phyloP scores from a whole-genome alignment of 1,140 invertebrate species.

The Anoplophora glabripennis region DNA sequence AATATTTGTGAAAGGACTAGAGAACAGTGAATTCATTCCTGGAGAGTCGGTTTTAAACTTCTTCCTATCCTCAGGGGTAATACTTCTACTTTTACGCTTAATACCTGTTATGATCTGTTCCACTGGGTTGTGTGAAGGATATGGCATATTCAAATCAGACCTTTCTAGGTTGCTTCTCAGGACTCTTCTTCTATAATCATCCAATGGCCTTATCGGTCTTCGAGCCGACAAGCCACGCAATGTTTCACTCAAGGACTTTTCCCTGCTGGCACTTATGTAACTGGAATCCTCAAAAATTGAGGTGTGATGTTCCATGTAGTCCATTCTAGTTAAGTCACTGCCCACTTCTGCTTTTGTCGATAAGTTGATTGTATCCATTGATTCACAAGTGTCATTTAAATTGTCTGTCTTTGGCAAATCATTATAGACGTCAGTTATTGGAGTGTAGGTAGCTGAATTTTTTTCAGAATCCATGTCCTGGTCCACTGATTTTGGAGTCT shows the following conservation, averaged over 20 bases:
- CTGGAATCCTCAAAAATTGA: conserved; percentile 24
- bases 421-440: neutral
- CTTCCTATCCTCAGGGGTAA: conserved; percentile 37
- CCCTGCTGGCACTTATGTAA: conserved; percentile 28
- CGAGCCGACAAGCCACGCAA: conserved; percentile 35
- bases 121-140: conserved; percentile 20
- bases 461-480: conserved; percentile 19
- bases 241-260: conserved; percentile 34
- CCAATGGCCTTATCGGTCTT: conserved; percentile 35
- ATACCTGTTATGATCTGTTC: conserved; percentile 29
- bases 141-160: conserved; percentile 24
- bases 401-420: conserved; percentile 6
- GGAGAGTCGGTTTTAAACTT: conserved; percentile 35
- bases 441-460: neutral
- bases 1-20: conserved; percentile 39
- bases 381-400: conserved; percentile 27
- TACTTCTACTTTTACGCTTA: conserved; percentile 38
- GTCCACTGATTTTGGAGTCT: conserved; percentile 41
- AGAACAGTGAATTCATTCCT: conserved; percentile 38
- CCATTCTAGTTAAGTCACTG: conserved; percentile 34
- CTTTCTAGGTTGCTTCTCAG: conserved; percentile 30
- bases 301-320: conserved; percentile 24
- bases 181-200: conserved; percentile 33
- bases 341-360: conserved; percentile 40
- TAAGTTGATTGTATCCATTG: conserved; percentile 26